Conservation (phyloP, 1,140 invertebrate genomes). For the Drosophila subpulchrella region DNA sequence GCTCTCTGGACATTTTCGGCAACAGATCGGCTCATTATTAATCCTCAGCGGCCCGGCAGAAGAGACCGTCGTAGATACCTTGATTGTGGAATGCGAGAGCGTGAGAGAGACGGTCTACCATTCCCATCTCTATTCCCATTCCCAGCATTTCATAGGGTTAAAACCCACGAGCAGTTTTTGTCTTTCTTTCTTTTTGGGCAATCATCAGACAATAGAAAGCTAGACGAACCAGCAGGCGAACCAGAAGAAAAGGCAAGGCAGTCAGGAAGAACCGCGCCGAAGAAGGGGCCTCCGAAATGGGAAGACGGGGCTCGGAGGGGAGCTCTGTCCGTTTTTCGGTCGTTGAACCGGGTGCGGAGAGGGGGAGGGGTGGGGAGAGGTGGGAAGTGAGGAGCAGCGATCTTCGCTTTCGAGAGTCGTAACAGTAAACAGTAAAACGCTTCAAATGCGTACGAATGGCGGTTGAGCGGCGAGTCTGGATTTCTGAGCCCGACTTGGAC, state of each 20-base stretch:
- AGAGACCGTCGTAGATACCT: conserved; percentile 39
- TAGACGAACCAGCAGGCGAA: conserved; percentile 70
- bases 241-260: conserved; percentile 55
- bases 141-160: conserved; percentile 64
- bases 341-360: conserved; percentile 62
- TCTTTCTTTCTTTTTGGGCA: conserved; percentile 67
- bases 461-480: conserved; percentile 28
- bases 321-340: conserved; percentile 69
- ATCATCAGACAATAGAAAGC: conserved; percentile 81
- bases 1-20: conserved; percentile 78
- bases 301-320: conserved; percentile 9
- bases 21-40: conserved; percentile 71
- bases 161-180: conserved; percentile 71
- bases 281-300: conserved; percentile 63
- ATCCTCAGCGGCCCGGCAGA: conserved; percentile 56
- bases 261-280: conserved; percentile 78
- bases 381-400: conserved; percentile 31
- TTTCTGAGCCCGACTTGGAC: conserved; percentile 28
- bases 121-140: conserved; percentile 23
- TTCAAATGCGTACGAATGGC: conserved; percentile 62
- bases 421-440: conserved; percentile 72
- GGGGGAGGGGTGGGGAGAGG: conserved; percentile 9
- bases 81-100: conserved; percentile 55
- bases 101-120: conserved; percentile 34
- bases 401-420: conserved; percentile 69